Conservation (phyloP, 2,113 vertebrate species). For the Atractosteus spatula region DNA sequence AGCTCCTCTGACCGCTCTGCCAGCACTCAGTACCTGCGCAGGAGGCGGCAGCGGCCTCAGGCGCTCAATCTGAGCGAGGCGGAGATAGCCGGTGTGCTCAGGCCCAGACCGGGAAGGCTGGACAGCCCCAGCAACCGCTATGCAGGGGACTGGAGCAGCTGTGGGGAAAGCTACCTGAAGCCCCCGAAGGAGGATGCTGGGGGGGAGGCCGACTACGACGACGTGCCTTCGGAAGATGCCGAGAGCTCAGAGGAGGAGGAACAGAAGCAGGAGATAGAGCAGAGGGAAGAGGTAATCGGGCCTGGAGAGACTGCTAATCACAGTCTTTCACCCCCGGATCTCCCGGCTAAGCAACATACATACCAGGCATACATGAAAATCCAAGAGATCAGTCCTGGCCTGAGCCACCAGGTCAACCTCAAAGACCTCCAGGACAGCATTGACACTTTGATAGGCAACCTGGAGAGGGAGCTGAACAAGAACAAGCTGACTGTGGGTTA, state of each 20-base stretch:
- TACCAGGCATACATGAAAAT: conserved; percentile 84
- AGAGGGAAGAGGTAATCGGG: conserved; percentile 46
- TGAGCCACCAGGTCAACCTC: conserved; percentile 82
- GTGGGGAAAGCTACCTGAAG: conserved; percentile 79
- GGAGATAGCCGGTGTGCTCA: conserved; percentile 72
- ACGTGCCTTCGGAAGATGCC: conserved; percentile 74
- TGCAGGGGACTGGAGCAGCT: conserved; percentile 93
- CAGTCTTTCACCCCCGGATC: conserved; percentile 27
- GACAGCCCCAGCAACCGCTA: conserved; percentile 98
- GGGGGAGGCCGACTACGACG: conserved; percentile 82
- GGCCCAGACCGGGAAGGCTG: conserved; percentile 76
- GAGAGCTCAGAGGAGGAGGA: conserved; percentile 44
- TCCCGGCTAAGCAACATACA: conserved; percentile 60
- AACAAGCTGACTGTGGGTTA: conserved; percentile 84
- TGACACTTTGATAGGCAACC: conserved; percentile 91
- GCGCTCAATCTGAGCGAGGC: conserved; percentile 75
- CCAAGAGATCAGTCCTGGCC: conserved; percentile 76
- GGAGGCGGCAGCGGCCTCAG: conserved; percentile 84
- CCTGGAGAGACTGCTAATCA: conserved; percentile 34
- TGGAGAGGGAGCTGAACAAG: conserved; percentile 95
- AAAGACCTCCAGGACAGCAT: conserved; percentile 96
- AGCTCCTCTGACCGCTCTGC: conserved; percentile 40
- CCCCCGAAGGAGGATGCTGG: conserved; percentile 46
- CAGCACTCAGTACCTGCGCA: conserved; percentile 66
- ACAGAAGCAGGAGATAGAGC: not conserved